phyloP scores from a whole-genome alignment of 35 echinoderm and acorn worm genomes.

The Holothuria glaberrima region DNA sequence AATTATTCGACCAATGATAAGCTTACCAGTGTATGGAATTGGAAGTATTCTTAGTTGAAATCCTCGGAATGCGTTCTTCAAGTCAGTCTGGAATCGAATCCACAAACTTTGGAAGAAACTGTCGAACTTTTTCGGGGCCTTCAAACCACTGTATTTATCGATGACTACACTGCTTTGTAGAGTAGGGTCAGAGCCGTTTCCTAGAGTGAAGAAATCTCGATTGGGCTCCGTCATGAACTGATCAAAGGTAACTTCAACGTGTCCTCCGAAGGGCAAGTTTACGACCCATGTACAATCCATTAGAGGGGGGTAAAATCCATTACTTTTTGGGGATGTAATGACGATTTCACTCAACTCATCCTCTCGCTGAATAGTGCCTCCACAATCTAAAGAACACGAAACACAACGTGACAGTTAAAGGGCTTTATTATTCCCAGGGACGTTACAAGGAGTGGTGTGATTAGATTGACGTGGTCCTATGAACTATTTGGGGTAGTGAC shows the following conservation, averaged over 20 bases:
- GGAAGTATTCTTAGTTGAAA: constrained; percentile 61
- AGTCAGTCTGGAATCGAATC: constrained; percentile 76
- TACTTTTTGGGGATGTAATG: constrained; percentile 56
- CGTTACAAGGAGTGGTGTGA: no score
- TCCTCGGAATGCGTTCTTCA: constrained; percentile 48
- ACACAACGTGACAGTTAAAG: neutral
- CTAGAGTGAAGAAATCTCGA: constrained; percentile 70
- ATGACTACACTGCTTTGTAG: constrained; percentile 49
- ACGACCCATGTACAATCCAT: constrained; percentile 74
- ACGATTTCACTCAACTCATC: constrained; percentile 58
- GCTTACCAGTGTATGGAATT: constrained; percentile 67
- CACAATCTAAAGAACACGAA: constrained; percentile 64
- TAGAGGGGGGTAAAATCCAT: constrained; percentile 40
- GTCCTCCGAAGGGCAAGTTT: constrained; percentile 64
- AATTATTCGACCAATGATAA: no score
- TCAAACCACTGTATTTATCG: constrained; percentile 47
- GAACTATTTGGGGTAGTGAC: no score
- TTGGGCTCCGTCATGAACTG: constrained; percentile 69
- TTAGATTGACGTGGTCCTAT: no score
- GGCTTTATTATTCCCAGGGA: no score
- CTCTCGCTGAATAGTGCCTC: constrained; percentile 26
- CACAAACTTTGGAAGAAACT: constrained; percentile 54
- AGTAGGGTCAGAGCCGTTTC: constrained; percentile 68
- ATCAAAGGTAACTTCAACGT: constrained; percentile 59
- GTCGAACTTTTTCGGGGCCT: constrained; percentile 38